Evolutionary conservation across 2,113 vertebrate genomes (phyloP).

Genomic region (Reinhardtius hippoglossoides): DNA sequence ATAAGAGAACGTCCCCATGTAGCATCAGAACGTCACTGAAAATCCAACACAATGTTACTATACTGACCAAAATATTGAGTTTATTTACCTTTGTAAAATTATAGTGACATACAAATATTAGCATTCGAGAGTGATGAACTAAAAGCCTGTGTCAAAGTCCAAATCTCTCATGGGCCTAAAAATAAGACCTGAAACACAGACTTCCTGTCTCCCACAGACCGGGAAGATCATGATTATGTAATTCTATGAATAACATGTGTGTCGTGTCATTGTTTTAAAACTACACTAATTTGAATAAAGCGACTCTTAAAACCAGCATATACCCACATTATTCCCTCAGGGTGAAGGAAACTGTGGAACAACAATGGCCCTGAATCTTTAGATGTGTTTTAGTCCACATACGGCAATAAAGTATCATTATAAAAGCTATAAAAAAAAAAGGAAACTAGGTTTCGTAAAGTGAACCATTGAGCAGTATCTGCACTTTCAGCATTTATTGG

Average conservation of each 20-base stretch:
- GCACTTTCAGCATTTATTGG: constrained; percentile 15
- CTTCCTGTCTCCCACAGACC: constrained; percentile 1
- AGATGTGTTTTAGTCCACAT: constrained; percentile 1
- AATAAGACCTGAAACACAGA: neutral
- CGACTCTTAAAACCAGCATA: neutral
- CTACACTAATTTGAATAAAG: neutral
- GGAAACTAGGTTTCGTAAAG: neutral
- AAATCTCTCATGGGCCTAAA: neutral
- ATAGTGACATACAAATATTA: neutral
- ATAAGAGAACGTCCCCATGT: too few species aligned
- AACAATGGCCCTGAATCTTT: constrained; percentile 3
- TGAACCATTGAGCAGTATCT: constrained; percentile 20
- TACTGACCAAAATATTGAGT: too few species aligned
- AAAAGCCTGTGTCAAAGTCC: neutral
- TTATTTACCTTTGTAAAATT: neutral
- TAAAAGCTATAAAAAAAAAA: neutral
- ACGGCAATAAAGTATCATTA: neutral
- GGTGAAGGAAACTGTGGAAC: neutral
- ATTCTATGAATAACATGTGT: neutral
- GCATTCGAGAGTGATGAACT: neutral
- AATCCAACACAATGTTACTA: too few species aligned
- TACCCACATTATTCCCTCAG: neutral
- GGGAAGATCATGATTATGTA: neutral
- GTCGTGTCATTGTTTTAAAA: neutral
- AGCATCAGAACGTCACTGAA: too few species aligned